These are phyloP conservation scores for Gisinianus flammeolus DNA, from an alignment of 2,888 invertebrate species.

Conservation along the genomic window DNA sequence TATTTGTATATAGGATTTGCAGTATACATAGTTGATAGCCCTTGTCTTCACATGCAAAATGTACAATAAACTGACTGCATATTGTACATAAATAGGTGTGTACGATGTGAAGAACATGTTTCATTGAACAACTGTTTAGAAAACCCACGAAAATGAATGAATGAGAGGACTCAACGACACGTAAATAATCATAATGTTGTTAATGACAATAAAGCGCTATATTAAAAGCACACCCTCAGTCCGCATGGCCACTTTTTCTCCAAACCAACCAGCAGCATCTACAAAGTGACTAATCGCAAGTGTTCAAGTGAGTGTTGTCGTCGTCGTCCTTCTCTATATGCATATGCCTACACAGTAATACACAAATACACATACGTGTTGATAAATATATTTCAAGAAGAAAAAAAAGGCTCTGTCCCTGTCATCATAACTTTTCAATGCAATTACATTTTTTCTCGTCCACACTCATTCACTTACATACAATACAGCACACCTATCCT, in stretches of 20 bases:
- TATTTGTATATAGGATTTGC: no score
- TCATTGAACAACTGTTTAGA: slow-evolving; percentile 4
- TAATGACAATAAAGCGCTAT: slow-evolving; percentile 25
- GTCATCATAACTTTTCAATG: no score
- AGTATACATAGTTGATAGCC: no score
- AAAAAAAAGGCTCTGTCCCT: not conserved
- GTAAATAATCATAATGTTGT: slow-evolving; percentile 30
- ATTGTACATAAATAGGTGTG: no score
- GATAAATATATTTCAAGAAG: not conserved
- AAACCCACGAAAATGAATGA: not conserved
- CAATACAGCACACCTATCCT: not conserved
- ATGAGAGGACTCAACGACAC: slow-evolving; percentile 20
- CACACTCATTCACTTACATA: not conserved
- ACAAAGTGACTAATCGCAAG: not conserved
- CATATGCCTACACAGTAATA: not conserved
- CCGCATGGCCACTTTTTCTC: slow-evolving; percentile 1
- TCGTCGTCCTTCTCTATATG: not conserved
- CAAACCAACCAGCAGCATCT: slow-evolving; percentile 3
- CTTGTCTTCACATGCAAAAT: no score
- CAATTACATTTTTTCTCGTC: not conserved
- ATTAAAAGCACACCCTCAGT: slow-evolving; percentile 7
- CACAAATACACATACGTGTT: not conserved
- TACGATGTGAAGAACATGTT: no score
- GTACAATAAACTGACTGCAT: no score
- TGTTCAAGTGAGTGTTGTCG: not conserved